Evolutionary conservation across 2,797 vertebrate species (phyloP), one percentile per base, ranked within the genome.

Genomic region (Rachycentron canadum): DNA sequence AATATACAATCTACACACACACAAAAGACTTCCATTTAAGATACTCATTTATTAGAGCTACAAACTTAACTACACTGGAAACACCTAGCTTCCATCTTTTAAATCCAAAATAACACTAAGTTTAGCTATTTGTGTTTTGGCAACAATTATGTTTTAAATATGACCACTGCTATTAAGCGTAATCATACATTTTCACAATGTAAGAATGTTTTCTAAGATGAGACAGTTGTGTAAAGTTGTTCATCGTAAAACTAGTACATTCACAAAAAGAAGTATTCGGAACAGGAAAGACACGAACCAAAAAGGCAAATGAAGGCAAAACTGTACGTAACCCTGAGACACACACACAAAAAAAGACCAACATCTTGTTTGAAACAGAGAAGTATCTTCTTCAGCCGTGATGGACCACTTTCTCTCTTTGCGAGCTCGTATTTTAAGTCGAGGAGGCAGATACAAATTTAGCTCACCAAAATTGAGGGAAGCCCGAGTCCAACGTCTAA

Each of bases 391-490:
- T 93, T 89, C 87, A 78, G 81, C 82, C 61, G 19, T 61, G 47
- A 84, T 21, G 69, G 77, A 74, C 76, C 85, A 82, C 85, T 78
- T 82, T 90, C 82, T 86, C 77, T 76, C 58, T 79, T 70, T 70
- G 74, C 23, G 13, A 88, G 72, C 63, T 55, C 67, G 66, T 85
- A 74, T 86, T 90, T 89, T 85, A 74, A 87, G 73, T 77, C 49
- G 38, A 87, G 87, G 88, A 92, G 78, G 81, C 91, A 77, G 83
- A 91, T 84, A 49, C 86, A 92, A 83, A 94, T 93, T 93, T 93
- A 94, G 93, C 81, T 92, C 78, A 73, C 90, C 89, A 92, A 93
- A 93, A 91, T 91, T 93, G 88, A 93, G 92, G 92, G 91, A 93
- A 90, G 83, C 86, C 85, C 61, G 65, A 92, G 73, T 90, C 83